Evolutionary conservation across 2,797 vertebrate species (phyloP), one percentile per base, ranked within the genome.

Genomic region (Etheostoma perlongum): DNA sequence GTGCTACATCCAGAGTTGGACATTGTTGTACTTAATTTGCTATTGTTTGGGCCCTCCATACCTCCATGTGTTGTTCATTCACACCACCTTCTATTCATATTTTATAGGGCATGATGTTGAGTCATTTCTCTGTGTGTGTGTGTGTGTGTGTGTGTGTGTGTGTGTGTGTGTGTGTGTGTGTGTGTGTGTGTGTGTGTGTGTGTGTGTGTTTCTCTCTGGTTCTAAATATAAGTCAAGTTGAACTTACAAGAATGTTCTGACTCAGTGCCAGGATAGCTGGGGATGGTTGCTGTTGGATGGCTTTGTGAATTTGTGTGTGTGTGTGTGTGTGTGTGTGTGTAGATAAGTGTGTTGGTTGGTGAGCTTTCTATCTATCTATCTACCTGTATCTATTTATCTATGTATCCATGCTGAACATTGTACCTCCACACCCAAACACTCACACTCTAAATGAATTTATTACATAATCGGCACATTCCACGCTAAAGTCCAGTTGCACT

Each of bases 211-310:
- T 66, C 23, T 23, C 63, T 49, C 18, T 71, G 21, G 10, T 70
- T 92, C 93, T 94, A 93, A 93, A 94, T 94, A 89, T 95, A 94
- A 92, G 79, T 36, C 86, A 80, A 91, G 84, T 42, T 92, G 90
- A 88, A 88, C 86, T 90, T 60, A 85, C 81, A 86, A 76, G 91
- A 92, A 92, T 93, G 92, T 90, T 87, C 52, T 88, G 86, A 91
- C 79, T 92, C 81, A 85, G 73, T 82, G 85, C 21, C 64, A 52
- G 78, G 61, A 75, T 59, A 74, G 66, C 52, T 80, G 70, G 53
- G 60, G 36, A 72, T 30, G 81, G 69, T 58, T 89, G 67, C 66
- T 79, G 76, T 86, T 27, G 2, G 76, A 59, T 19, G 61, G 57
- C 60, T 69, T 33, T 63, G 71, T 88, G 73, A 80, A 67, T 60